These are phyloP conservation scores for Heliothis virescens DNA, from an alignment of 1,140 invertebrate genomes.

Conservation along the genomic window DNA sequence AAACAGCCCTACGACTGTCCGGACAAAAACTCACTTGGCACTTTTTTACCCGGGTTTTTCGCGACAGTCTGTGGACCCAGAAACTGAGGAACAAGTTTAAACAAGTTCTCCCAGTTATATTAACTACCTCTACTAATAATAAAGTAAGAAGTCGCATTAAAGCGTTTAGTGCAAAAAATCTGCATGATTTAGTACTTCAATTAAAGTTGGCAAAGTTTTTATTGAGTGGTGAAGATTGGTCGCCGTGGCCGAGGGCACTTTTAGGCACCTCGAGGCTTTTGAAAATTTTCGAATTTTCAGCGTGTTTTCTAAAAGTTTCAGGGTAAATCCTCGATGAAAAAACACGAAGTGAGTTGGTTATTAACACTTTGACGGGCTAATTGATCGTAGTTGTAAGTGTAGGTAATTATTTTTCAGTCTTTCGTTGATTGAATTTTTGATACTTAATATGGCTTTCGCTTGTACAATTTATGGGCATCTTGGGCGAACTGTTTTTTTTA, in stretches of 20 bases:
- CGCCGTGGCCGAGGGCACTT: neutral
- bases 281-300: slow-evolving; percentile 20
- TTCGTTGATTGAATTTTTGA: neutral
- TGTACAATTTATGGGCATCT: too few species aligned
- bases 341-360: neutral
- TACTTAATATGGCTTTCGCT: neutral
- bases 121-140: slow-evolving; percentile 48
- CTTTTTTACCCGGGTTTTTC: slow-evolving; percentile 23
- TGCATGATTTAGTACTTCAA: slow-evolving; percentile 47
- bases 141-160: slow-evolving; percentile 45
- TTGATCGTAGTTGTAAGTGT: neutral
- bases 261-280: slow-evolving; percentile 18
- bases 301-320: slow-evolving; percentile 8
- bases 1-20: slow-evolving; percentile 3
- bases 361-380: neutral
- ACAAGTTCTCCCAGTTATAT: slow-evolving; percentile 48
- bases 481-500: too few species aligned
- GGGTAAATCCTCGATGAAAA: neutral
- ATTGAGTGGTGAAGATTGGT: slow-evolving; percentile 42
- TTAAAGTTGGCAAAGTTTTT: slow-evolving; percentile 47
- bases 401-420: slow-evolving; percentile 3
- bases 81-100: slow-evolving; percentile 31
- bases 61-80: slow-evolving; percentile 14
- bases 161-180: slow-evolving; percentile 45
- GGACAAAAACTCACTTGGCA: slow-evolving; percentile 7